Evolutionary conservation across 2,888 invertebrate genomes (phyloP).

Genomic region (Tinea pellionella): DNA sequence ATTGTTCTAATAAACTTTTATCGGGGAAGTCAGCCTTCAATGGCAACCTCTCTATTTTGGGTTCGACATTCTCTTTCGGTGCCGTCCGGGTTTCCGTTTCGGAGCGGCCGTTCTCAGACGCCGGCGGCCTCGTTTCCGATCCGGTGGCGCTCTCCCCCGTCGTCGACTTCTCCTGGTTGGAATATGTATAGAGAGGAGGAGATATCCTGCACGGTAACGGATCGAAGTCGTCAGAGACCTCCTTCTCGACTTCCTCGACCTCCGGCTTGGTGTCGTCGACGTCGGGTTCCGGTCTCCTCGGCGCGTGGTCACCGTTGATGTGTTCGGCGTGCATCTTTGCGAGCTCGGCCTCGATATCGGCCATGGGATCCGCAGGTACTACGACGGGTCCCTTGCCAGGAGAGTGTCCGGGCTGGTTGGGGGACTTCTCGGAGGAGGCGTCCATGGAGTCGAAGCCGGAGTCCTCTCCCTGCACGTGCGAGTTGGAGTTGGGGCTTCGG

Average conservation of each 20-base stretch:
- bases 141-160: conserved; percentile 48
- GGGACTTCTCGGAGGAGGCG: conserved; percentile 90
- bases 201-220: conserved; percentile 78
- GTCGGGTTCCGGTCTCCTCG: conserved; percentile 18
- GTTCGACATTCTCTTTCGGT: conserved; percentile 26
- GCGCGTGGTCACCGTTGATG: conserved; percentile 33
- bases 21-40: conserved; percentile 61
- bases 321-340: conserved; percentile 73
- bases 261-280: conserved; percentile 3
- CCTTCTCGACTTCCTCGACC: conserved; percentile 20
- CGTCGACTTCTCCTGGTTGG: conserved; percentile 75
- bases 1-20: conserved; percentile 78
- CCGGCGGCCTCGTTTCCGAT: conserved; percentile 25
- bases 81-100: conserved; percentile 16
- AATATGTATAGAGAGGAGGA: conserved; percentile 82
- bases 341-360: conserved; percentile 76
- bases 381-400: conserved; percentile 54
- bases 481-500: conserved; percentile 43
- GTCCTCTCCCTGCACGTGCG: conserved; percentile 81
- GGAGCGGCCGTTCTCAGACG: conserved; percentile 37
- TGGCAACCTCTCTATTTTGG: conserved; percentile 42
- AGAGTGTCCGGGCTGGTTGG: conserved; percentile 86
- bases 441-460: conserved; percentile 95
- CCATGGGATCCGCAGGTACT: conserved; percentile 60
- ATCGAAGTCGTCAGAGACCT: conserved; percentile 57